These are phyloP conservation scores for Oreochromis spilurus DNA, from an alignment of 2,113 vertebrate species.

Conservation along the genomic window DNA sequence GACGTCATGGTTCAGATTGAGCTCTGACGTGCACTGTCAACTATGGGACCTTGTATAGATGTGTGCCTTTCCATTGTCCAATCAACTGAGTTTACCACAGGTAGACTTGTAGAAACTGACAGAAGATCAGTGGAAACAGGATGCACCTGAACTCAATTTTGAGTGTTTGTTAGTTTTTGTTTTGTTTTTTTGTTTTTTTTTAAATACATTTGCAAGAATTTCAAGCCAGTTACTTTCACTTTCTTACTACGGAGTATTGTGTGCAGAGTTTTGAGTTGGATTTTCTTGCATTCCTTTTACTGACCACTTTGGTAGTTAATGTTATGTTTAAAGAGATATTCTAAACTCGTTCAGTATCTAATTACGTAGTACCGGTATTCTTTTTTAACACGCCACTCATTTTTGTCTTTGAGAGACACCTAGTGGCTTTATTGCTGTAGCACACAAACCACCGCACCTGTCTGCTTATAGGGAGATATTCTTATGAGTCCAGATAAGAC, in stretches of 20 bases:
- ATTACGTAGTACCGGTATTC: neutral
- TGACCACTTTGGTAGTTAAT: neutral
- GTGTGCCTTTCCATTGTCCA: neutral
- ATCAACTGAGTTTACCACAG: neutral
- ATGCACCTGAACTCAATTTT: neutral
- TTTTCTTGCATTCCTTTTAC: neutral
- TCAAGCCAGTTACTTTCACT: neutral
- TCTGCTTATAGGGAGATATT: neutral
- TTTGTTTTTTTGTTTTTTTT: neutral
- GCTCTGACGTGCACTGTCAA: neutral
- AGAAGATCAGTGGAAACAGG: neutral
- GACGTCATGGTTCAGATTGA: neutral
- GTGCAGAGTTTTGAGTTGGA: neutral
- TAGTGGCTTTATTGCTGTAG: slow-evolving; percentile 19
- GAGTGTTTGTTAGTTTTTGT: neutral
- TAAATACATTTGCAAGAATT: neutral
- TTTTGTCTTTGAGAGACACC: slow-evolving; percentile 33
- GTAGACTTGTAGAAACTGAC: neutral
- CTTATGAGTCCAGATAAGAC: neutral
- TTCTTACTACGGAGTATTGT: neutral
- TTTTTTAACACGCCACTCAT: neutral
- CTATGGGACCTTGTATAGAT: neutral
- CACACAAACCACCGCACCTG: neutral
- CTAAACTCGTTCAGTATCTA: neutral
- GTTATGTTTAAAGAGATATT: neutral